A percentile compares a stretch with the other conserved stretches of the same genome.
These are phyloP conservation scores for Elysia crispata DNA, from an alignment of 2,888 invertebrate genomes.

Conservation along the genomic window DNA sequence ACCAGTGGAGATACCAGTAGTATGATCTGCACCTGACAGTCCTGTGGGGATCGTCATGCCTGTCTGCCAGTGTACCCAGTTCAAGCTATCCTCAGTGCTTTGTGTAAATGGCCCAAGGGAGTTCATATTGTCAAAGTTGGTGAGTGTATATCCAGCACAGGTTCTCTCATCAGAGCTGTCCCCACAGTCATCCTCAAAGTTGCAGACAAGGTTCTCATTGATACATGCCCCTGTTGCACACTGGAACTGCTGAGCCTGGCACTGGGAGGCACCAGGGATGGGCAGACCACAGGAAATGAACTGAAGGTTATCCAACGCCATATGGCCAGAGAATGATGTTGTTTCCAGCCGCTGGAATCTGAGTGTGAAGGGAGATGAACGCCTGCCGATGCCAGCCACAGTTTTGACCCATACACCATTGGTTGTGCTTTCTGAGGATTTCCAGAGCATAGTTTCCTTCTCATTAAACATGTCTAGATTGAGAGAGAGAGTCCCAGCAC, in stretches of 20 bases:
- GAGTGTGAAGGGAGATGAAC: slow-evolving; percentile 59
- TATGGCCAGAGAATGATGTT: slow-evolving; percentile 62
- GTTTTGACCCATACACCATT: slow-evolving; percentile 61
- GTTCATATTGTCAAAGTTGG: slow-evolving; percentile 64
- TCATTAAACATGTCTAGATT: slow-evolving; percentile 23
- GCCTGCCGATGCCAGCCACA: slow-evolving; percentile 66
- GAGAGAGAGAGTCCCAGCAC: slow-evolving; percentile 58
- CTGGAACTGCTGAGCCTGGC: slow-evolving; percentile 7
- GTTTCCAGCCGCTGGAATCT: slow-evolving; percentile 55
- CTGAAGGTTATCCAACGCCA: slow-evolving; percentile 72
- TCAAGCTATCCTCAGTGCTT: slow-evolving; percentile 26
- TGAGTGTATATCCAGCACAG: slow-evolving; percentile 54
- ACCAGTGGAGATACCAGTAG: slow-evolving; percentile 63
- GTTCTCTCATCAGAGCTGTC: slow-evolving; percentile 69
- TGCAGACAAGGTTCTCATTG: slow-evolving; percentile 58
- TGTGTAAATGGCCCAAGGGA: slow-evolving; percentile 28
- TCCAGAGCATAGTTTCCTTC: slow-evolving; percentile 25
- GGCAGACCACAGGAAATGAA: slow-evolving; percentile 62
- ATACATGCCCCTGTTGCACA: slow-evolving; percentile 71
- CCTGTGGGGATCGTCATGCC: neutral
- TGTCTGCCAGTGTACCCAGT: slow-evolving; percentile 41
- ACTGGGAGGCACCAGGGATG: slow-evolving; percentile 40
- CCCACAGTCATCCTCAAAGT: slow-evolving; percentile 71
- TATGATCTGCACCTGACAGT: slow-evolving; percentile 64
- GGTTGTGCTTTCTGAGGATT: slow-evolving; percentile 43